Evolutionary conservation across 1,140 invertebrate species (phyloP), one percentile per base, ranked within the genome.

Genomic region (Papilio polytes): DNA sequence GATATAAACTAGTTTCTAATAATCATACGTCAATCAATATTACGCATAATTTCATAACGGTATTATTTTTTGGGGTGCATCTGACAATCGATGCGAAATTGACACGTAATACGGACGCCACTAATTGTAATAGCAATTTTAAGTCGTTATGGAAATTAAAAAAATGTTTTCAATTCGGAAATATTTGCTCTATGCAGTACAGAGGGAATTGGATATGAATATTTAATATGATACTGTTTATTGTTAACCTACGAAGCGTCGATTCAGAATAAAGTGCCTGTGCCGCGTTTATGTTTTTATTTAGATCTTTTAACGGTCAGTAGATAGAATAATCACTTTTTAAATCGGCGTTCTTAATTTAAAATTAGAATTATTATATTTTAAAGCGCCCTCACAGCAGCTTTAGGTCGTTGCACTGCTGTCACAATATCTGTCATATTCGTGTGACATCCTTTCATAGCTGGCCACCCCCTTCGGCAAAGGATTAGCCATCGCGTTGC

Each of bases 341-440:
- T 44, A 74, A 74, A 48, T 15, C 44, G 3, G 20, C 46, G 20
- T 51, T 51, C 44, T 51, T 13, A 51, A 66, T 44, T 78, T 59
- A 53, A 78, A 63, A 44, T 46, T 56, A 66, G 9, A 78, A 78
- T 63, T 74, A 48, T 44, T 74, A 48, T 44, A 78, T 31, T 59
- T 56, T 36, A 36, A 36, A 44, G 56, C 56, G 56, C 56, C 53
- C 56, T 78, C 77, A 20, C 77, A 66, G 31, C 4, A 78, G 77
- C 44, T 63, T 66, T 78, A 78, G 77, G 36, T 78, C 88, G 92
- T 92, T 93, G 93, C 91, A 93, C 93, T 94, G 93, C 85, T 95
- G 94, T 95, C 94, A 95, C 93, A 95, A 95, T 95, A 95, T 90
- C 94, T 94, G 92, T 95, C 94, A 95, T 93, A 90, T 92, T 92